Conservation (phyloP, 2,888 invertebrate species). For the Drepanosiphum platanoidis region DNA sequence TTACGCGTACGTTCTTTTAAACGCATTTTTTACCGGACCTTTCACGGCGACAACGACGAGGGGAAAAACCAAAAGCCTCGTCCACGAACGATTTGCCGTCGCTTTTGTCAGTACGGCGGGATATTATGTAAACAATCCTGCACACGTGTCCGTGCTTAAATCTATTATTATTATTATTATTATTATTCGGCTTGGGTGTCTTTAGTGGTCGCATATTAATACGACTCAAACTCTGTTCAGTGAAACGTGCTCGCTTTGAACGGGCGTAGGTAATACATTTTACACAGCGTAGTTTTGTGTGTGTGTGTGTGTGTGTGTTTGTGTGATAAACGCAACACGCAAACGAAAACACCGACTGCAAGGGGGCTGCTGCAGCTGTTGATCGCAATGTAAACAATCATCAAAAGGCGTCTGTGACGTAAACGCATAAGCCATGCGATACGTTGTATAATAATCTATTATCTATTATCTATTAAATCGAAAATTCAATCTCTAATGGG, state of each 20-base stretch:
- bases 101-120: background rate
- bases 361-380: background rate
- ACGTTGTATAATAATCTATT: too few species aligned
- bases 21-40: background rate
- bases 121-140: background rate
- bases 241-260: background rate
- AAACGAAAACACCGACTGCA: background rate
- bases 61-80: background rate
- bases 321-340: background rate
- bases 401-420: background rate
- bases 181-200: conserved; percentile 6
- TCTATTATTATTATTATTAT: conserved; percentile 8
- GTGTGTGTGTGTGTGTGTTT: background rate
- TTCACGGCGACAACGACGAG: background rate
- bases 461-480: too few species aligned
- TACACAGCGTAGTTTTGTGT: background rate
- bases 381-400: background rate
- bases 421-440: background rate
- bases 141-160: background rate
- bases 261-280: background rate
- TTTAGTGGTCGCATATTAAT: background rate
- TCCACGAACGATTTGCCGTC: background rate
- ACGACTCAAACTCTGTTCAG: too few species aligned
- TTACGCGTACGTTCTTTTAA: too few species aligned
- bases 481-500: too few species aligned